phyloP scores from a whole-genome alignment of 2,797 vertebrate species.

The Eulemur coronatus region DNA sequence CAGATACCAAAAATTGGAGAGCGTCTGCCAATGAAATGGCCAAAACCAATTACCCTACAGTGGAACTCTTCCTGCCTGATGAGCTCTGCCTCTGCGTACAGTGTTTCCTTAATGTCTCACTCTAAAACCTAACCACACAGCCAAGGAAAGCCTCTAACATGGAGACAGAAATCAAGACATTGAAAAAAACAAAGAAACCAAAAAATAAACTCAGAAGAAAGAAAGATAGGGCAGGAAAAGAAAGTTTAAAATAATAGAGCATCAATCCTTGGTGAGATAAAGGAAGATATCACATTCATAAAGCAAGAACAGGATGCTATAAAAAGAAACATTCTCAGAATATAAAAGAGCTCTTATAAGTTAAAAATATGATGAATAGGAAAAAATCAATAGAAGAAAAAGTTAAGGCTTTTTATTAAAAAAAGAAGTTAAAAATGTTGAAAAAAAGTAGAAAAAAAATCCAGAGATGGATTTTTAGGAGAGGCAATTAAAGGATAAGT shows the following conservation, averaged over 20 bases:
- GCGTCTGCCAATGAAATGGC: neutral
- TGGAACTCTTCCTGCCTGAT: neutral
- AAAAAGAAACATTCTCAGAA: conserved; percentile 17
- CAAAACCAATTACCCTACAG: neutral
- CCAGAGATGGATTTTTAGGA: neutral
- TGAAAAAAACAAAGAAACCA: neutral
- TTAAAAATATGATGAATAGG: neutral
- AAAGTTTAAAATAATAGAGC: neutral
- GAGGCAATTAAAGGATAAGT: neutral
- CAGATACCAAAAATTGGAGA: neutral
- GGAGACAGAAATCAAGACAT: neutral
- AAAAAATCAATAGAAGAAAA: neutral
- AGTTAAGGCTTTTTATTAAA: neutral
- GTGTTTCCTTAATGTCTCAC: neutral
- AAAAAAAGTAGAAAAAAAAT: neutral
- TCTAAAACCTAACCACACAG: neutral
- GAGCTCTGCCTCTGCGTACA: neutral
- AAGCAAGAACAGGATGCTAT: conserved; percentile 2
- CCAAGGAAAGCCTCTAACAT: neutral
- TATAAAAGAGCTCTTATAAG: neutral
- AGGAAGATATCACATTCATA: neutral
- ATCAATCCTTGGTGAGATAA: neutral
- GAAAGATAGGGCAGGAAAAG: neutral
- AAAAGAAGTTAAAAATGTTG: neutral
- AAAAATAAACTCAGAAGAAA: neutral